Evolutionary conservation across 2,797 vertebrate species (phyloP), one percentile per base, ranked within the genome.

Genomic region (Ispidina picta): DNA sequence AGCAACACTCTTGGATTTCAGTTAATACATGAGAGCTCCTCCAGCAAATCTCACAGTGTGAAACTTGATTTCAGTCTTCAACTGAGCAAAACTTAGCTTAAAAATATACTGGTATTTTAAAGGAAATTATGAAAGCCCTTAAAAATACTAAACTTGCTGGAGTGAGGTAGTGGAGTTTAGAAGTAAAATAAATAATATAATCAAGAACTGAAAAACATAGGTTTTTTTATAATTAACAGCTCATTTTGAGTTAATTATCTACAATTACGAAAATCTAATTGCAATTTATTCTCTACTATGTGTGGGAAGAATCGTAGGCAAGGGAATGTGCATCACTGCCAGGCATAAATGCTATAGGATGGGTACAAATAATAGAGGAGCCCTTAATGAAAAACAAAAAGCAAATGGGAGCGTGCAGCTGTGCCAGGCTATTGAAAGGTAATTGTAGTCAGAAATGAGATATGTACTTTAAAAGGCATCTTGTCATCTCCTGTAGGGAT

Each of bases 181-280:
- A 96, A 90, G 75, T 96, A 95, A 97, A 97, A 97, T 96, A 97
- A 97, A 97, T 95, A 96, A 97, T 96, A 96, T 96, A 96, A 97
- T 97, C 95, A 97, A 93, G 91, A 97, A 94, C 89, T 92, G 89
- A 95, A 96, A 97, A 95, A 96, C 92, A 95, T 94, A 96, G 94
- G 1, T 5, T 96, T 97, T 97, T 97, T 96, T 96, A 97, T 97
- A 97, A 97, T 97, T 97, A 98, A 97, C 95, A 97, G 91, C 96
- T 97, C 97, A 96, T 97, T 98, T 97, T 97, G 94, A 97, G 96
- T 96, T 98, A 98, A 98, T 98, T 97, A 97, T 96, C 96, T 96
- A 95, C 96, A 97, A 97, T 98, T 97, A 97, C 79, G 87, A 97
- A 96, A 97, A 97, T 97, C 92, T 97, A 97, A 97, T 97, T 97